Conservation (phyloP, 2,113 vertebrate genomes). For the Urocolius indicus region DNA sequence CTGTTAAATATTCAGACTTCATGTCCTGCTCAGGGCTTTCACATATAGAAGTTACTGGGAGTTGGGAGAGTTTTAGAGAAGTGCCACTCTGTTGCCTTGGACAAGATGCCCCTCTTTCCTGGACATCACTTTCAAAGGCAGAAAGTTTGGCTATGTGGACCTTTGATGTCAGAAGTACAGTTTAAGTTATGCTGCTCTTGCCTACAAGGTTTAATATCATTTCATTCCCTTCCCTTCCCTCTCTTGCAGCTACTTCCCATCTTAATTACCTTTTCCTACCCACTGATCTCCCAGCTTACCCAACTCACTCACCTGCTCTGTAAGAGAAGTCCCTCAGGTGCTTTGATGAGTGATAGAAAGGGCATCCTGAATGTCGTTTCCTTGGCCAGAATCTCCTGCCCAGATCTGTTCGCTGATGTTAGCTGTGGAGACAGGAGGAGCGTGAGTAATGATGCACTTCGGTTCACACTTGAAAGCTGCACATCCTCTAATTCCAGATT, state of each 20-base stretch:
- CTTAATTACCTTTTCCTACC: neutral
- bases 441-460: neutral
- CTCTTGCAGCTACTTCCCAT: neutral
- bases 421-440: conserved; percentile 9
- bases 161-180: neutral
- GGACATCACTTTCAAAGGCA: neutral
- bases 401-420: neutral
- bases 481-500: neutral
- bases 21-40: neutral
- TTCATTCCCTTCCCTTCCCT: neutral
- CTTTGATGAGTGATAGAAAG: conserved; percentile 46
- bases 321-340: conserved; percentile 72
- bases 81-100: neutral
- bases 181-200: neutral
- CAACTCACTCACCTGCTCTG: conserved; percentile 59
- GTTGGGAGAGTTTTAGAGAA: neutral
- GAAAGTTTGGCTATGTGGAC: neutral
- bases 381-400: neutral
- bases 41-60: neutral
- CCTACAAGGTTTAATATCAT: neutral
- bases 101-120: neutral
- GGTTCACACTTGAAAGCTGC: neutral
- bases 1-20: neutral
- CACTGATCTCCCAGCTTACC: neutral
- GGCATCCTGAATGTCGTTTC: neutral